Evolutionary conservation across 2,113 vertebrate genomes (phyloP).

Genomic region (Pholis gunnellus): DNA sequence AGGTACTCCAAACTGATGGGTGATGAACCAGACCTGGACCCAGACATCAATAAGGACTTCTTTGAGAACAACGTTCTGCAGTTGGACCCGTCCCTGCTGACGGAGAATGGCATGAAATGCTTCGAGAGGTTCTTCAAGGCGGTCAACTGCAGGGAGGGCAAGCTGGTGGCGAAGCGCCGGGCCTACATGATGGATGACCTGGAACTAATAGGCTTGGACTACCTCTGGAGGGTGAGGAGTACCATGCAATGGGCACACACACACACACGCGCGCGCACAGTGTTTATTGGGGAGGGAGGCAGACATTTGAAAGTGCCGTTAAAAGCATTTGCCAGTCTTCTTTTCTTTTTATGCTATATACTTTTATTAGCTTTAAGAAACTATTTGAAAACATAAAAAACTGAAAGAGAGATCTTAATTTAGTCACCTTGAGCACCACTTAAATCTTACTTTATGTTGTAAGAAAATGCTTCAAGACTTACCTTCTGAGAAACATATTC

Average conservation of each 20-base stretch:
- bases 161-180: constrained; percentile 96
- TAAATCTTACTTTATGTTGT: neutral
- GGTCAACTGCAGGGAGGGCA: constrained; percentile 99
- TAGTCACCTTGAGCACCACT: constrained; percentile 8
- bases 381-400: neutral
- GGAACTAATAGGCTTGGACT: constrained; percentile 98
- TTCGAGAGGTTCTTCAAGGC: constrained; percentile 99
- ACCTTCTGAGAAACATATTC: neutral
- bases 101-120: constrained; percentile 99
- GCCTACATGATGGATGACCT: constrained; percentile 99
- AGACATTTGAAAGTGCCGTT: neutral
- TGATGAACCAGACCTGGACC: constrained; percentile 98
- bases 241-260: constrained; percentile 10
- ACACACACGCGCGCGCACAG: too few species aligned
- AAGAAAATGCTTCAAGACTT: neutral
- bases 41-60: constrained; percentile 99
- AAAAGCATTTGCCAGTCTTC: neutral
- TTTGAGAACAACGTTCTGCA: constrained; percentile 99
- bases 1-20: constrained; percentile 98
- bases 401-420: neutral
- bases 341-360: neutral
- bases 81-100: constrained; percentile 97
- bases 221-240: constrained; percentile 97
- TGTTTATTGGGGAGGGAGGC: neutral
- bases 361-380: neutral